Evolutionary conservation across 2,888 invertebrate genomes (phyloP), one percentile per base, ranked within the genome.

Genomic region (Creontiades dilutus): DNA sequence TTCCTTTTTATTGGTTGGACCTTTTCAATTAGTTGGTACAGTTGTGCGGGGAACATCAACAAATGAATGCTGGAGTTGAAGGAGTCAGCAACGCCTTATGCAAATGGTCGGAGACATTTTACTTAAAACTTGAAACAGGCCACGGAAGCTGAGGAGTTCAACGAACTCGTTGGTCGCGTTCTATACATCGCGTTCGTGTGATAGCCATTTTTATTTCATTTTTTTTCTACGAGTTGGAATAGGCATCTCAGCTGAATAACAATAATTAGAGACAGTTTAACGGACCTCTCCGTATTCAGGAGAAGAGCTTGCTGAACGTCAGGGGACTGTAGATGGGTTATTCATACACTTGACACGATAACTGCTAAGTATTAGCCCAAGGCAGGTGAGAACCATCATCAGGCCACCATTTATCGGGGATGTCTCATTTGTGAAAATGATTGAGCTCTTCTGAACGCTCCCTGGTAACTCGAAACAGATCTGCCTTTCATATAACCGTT

Each of bases 371-470:
- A 68, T 68, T 68, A 68, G 68, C 68, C 68, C 23, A 23, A 78
- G 78, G 37, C 78, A 47, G 78, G 78, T 46, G 78, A 78, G 78
- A 46, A 78, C 78, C n/a, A 46, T 47, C 47, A 78, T 78, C 78
- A 16, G 19, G 46, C 78, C n/a, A 78, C 78, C 78, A 46, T 78
- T 78, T 78, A 78, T 4, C 37, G 46, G 47, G 28, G 46, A 78
- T 78, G 27, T 47, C 78, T 78, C 78, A 78, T 78, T 78, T 78
- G n/a, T 78, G 47, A 47, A 78, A 46, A 78, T 78, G 78, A 78
- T 78, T n/a, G 46, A 78, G 78, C 78, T 37, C 3, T 78, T 78
- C 23, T 12, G 19, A 23, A 68, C 68, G 68, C 19, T 23, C 11
- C 61, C 27, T 9, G 68, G 68, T 12, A 19, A 27, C 68, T 23